Base-by-base conservation (phyloP, 2,797 vertebrate species). In the Oophaga sylvatica region DNA sequence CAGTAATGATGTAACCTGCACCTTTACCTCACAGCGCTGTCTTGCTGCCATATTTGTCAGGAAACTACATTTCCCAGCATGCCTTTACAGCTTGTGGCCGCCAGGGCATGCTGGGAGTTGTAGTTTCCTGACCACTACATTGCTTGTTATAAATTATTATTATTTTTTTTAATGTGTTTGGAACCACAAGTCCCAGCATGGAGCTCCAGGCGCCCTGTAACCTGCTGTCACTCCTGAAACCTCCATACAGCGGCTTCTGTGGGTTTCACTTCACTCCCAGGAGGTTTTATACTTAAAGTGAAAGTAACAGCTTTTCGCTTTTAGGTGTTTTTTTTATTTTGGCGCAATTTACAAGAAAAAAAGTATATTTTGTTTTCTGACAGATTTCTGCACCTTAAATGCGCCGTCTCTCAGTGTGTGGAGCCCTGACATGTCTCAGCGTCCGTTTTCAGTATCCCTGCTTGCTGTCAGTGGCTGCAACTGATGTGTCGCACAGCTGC, bases 21-120 rank as follows among this genome's bases (percentile, higher is more conserved):
- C 2, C 9, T 20, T 45, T 15, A 35, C 68, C 5, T 45, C 45
- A 22, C 19, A 45, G 35, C 57, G 16, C 2, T 12, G 71, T 2
- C 4, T 6, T 13, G 6, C 35, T 41, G 8, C 67, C 15, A 1
- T 7, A 31, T 6, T 19, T 3, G 16, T 20, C 15, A 31, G 19
- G 17, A 29, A 45, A 81, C 60, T 81, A 65, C 80, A 81, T 17
- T 20, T 53, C 35, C 60, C 62, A 81, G 63, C 41, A 63, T 81
- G 29, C 59, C 20, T 53, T 8, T 53, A 11, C 1, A 53, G 48
- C 48, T 53, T 11, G 8, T 53, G 9, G 77, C 20, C 9, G 45
- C 1, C 17, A 11, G 7, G 35, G 35, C 41, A 73, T 48, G 41
- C 75, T 56, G 48, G 22, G 4, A 56, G 75, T 77, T 53, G 75